Evolutionary conservation across 2,888 invertebrate genomes (phyloP).

Genomic region (Zaprionus lineosus): DNA sequence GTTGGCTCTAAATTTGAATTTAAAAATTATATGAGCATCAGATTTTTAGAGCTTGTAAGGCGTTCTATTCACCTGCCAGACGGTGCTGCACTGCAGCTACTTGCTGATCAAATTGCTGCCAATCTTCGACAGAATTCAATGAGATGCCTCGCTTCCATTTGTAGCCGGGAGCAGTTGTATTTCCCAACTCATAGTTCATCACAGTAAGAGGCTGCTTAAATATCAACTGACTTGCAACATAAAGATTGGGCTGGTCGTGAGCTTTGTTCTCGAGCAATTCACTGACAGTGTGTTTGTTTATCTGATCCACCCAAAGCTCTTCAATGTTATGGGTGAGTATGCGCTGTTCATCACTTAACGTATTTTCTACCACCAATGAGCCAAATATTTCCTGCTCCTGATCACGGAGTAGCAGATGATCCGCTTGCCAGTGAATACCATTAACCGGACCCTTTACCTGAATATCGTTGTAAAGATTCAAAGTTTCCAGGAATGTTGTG

Average conservation of each 20-base stretch:
- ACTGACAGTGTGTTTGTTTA: conserved; percentile 79
- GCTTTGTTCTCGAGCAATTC: conserved; percentile 61
- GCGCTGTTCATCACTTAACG: conserved; percentile 45
- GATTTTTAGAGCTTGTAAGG: not conserved
- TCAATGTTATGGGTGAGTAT: conserved; percentile 76
- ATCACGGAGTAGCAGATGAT: conserved; percentile 79
- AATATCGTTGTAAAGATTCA: conserved; percentile 78
- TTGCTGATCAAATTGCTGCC: conserved; percentile 37
- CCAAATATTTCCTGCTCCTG: conserved; percentile 68
- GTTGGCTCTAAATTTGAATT: conserved; percentile 32
- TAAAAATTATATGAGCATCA: too few species aligned
- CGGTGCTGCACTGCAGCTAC: conserved; percentile 52
- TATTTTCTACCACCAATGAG: conserved; percentile 67
- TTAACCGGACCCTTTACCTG: conserved; percentile 80
- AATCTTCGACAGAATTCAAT: conserved; percentile 16
- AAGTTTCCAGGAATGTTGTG: conserved; percentile 76
- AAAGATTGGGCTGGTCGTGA: conserved; percentile 64
- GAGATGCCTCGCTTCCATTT: conserved; percentile 40
- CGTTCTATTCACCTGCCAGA: conserved; percentile 41
- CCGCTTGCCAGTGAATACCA: conserved; percentile 80
- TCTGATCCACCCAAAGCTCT: conserved; percentile 63
- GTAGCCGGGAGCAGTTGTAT: not conserved
- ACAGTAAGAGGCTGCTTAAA: conserved; percentile 70
- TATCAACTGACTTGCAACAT: conserved; percentile 64
- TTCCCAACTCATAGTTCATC: conserved; percentile 59